Evolutionary conservation across 2,113 vertebrate species (phyloP), one percentile per base, ranked within the genome.

Genomic region (Rhadina sibilatrix): DNA sequence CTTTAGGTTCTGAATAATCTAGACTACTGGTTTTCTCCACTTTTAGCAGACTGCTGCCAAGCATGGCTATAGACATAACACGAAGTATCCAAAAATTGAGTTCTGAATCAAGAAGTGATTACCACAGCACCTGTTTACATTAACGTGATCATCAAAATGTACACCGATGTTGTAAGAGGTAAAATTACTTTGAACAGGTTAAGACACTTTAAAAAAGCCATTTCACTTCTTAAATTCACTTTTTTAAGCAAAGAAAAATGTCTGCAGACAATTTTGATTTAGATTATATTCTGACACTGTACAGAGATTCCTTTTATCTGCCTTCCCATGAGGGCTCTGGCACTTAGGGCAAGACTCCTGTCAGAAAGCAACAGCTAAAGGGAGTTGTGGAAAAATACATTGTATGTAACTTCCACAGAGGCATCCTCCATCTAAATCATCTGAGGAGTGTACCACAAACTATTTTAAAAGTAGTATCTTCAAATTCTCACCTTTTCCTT

Each of bases 401-500:
- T 10, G 2, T 24, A 70, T 0, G 0, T 66, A 78, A 74, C 28
- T 46, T 81, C 35, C 57, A 10, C 11, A 66, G 27, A 87, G 25
- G 42, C 27, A 78, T 47, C 14, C 6, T 42, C 33, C 15, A n/a
- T 3, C 22, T 46, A 50, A 71, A 75, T 25, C 10, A 68, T 82
- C 16, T 21, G 15, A 71, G 11, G 9, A 82, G 6, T 9, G 31
- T 8, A 13, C 37, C 16, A 52, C 2, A 2, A 79, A 60, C 18
- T 61, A 25, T 69, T 91, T 80, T 31, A 83, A 54, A 40, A 82
- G 37, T 9, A 69, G 6, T 35, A 54, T 9, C 60, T 87, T 72
- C 23, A 60, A 53, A 38, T 50, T 95, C 98, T 96, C 96, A 99
- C 99, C 98, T 98, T 99, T 99, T 95, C 99, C 99, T 98, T 99